Conservation (phyloP, 2,888 invertebrate species). For the Operophtera brumata region DNA sequence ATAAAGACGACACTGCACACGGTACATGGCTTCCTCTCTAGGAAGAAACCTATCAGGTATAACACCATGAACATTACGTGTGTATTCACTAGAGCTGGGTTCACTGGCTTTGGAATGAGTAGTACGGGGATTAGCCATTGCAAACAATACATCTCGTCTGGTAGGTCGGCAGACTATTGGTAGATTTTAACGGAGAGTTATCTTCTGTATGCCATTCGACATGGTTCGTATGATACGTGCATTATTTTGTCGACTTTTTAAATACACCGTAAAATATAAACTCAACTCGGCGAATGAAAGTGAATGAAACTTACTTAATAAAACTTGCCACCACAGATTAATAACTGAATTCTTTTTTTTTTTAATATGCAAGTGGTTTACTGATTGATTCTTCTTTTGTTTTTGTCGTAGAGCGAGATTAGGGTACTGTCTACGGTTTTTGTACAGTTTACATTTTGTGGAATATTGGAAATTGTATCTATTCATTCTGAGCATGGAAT, state of each 20-base stretch:
- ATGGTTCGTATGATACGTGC: slow-evolving; percentile 53
- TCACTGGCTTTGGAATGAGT: slow-evolving; percentile 97
- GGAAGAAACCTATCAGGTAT: slow-evolving; percentile 97
- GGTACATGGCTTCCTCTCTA: slow-evolving; percentile 97
- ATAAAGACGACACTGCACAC: slow-evolving; percentile 98
- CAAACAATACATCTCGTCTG: slow-evolving; percentile 92
- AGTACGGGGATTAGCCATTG: slow-evolving; percentile 98
- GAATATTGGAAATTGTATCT: too few species aligned
- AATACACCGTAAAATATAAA: too few species aligned
- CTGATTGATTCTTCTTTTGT: too few species aligned
- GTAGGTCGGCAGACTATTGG: slow-evolving; percentile 22
- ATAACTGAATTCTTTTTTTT: too few species aligned
- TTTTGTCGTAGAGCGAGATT: too few species aligned
- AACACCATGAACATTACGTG: slow-evolving; percentile 99
- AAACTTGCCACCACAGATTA: too few species aligned
- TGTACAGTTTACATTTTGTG: too few species aligned
- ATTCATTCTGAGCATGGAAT: too few species aligned
- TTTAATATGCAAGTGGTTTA: too few species aligned
- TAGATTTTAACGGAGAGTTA: slow-evolving; percentile 35
- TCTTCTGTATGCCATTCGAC: slow-evolving; percentile 53
- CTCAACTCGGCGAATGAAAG: too few species aligned
- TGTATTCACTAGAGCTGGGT: slow-evolving; percentile 96
- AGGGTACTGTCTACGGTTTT: too few species aligned
- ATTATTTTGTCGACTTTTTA: slow-evolving; percentile 37
- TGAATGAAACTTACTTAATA: too few species aligned